phyloP scores from a whole-genome alignment of 2,797 vertebrate species.

The Girardinus metallicus region DNA sequence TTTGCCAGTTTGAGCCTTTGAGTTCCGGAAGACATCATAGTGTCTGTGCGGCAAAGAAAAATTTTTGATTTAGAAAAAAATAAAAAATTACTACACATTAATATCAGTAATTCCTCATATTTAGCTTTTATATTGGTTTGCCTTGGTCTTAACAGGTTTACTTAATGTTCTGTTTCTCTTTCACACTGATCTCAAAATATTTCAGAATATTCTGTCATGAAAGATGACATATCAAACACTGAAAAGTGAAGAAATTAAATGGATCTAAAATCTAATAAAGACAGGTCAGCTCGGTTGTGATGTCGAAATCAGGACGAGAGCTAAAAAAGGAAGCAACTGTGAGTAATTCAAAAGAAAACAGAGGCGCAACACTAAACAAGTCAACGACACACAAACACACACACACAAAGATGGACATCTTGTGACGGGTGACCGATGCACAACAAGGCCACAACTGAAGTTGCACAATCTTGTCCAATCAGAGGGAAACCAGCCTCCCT shows the following conservation, averaged over 20 bases:
- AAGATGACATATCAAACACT: neutral
- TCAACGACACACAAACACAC: slow-evolving; percentile 28
- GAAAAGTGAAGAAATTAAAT: neutral
- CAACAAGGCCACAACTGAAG: slow-evolving; percentile 61
- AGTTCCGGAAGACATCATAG: neutral
- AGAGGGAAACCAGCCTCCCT: slow-evolving; percentile 56
- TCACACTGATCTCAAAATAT: neutral
- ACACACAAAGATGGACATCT: slow-evolving; percentile 26
- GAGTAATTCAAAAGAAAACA: slow-evolving; percentile 31
- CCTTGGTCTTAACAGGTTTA: neutral
- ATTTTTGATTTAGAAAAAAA: neutral
- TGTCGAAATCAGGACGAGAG: slow-evolving; percentile 16
- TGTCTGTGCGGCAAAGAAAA: neutral
- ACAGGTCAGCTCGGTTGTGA: neutral
- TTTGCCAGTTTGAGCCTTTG: neutral
- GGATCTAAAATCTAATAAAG: neutral
- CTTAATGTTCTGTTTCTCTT: neutral
- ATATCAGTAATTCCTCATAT: neutral
- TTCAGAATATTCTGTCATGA: neutral
- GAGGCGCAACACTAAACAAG: slow-evolving; percentile 25
- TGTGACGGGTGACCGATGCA: slow-evolving; percentile 58
- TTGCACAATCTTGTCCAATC: slow-evolving; percentile 64
- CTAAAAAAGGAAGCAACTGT: slow-evolving; percentile 22
- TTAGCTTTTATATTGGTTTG: neutral
- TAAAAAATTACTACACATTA: neutral